These are phyloP conservation scores for Syngnathus scovelli DNA, from an alignment of 2,113 vertebrate genomes.

Conservation along the genomic window DNA sequence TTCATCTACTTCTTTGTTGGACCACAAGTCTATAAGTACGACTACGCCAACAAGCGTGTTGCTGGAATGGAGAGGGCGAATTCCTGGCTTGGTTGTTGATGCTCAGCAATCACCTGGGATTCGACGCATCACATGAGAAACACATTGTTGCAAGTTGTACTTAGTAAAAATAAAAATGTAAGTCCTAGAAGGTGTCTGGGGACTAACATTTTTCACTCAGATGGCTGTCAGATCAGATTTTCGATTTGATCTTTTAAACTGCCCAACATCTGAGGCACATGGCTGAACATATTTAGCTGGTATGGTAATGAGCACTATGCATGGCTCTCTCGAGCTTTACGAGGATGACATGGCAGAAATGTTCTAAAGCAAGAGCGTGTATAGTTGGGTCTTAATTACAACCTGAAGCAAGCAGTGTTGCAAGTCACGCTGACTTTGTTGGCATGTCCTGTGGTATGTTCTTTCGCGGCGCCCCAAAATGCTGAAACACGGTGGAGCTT, in stretches of 20 bases:
- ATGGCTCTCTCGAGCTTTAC: conserved; percentile 35
- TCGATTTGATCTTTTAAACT: conserved; percentile 7
- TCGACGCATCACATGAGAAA: neutral
- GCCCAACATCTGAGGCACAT: neutral
- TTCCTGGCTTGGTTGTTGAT: conserved; percentile 72
- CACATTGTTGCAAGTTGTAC: conserved; percentile 2
- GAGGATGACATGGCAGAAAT: conserved; percentile 50
- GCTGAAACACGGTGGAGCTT: conserved; percentile 42
- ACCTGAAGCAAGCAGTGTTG: conserved; percentile 40
- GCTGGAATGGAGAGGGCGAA: conserved; percentile 61
- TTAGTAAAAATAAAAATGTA: conserved; percentile 30
- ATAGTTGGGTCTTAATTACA: conserved; percentile 42
- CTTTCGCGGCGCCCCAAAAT: neutral
- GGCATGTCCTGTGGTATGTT: conserved; percentile 35
- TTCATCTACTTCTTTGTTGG: conserved; percentile 71
- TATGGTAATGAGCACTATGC: conserved; percentile 47
- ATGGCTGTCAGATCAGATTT: neutral
- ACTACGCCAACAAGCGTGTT: conserved; percentile 53
- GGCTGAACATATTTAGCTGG: conserved; percentile 58
- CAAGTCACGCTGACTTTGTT: conserved; percentile 32
- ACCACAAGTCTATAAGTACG: conserved; percentile 62
- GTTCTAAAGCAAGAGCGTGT: conserved; percentile 25
- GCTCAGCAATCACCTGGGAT: neutral
- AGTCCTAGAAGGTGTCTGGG: neutral
- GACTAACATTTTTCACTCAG: neutral